Conservation (phyloP, 2,888 invertebrate genomes). For the Scrobipalpa atriplicella region DNA sequence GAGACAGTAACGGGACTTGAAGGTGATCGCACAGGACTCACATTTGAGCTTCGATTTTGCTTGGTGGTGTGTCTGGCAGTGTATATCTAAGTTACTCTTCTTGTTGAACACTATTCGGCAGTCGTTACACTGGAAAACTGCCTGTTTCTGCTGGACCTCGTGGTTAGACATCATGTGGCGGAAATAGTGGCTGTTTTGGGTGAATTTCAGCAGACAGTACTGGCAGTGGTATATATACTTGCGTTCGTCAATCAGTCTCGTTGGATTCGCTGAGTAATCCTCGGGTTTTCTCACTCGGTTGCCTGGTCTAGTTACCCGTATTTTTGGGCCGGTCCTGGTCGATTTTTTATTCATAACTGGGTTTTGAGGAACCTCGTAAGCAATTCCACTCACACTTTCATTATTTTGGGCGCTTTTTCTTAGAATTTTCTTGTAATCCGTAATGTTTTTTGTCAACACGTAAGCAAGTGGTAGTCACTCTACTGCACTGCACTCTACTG, state of each 20-base stretch:
- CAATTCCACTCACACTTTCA: slow-evolving; percentile 34
- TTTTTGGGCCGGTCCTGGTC: slow-evolving; percentile 65
- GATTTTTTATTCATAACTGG: slow-evolving; percentile 73
- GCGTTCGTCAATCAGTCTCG: slow-evolving; percentile 50
- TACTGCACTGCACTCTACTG: not conserved
- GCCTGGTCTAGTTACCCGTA: slow-evolving; percentile 65
- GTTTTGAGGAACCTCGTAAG: slow-evolving; percentile 34
- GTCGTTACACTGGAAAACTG: slow-evolving; percentile 69
- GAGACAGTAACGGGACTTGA: slow-evolving; percentile 73
- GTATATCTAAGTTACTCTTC: slow-evolving; percentile 63
- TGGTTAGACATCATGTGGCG: slow-evolving; percentile 77
- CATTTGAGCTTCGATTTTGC: slow-evolving; percentile 68
- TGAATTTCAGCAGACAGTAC: slow-evolving; percentile 70
- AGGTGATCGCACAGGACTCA: slow-evolving; percentile 70
- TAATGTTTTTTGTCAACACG: slow-evolving; percentile 45
- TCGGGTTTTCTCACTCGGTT: slow-evolving; percentile 55
- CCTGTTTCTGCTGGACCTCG: slow-evolving; percentile 63
- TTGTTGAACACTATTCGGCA: slow-evolving; percentile 70
- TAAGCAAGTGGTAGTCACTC: slow-evolving; percentile 47
- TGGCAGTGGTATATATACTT: slow-evolving; percentile 70
- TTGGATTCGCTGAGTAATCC: slow-evolving; percentile 39
- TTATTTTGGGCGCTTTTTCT: slow-evolving; percentile 27
- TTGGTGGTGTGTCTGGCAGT: slow-evolving; percentile 70
- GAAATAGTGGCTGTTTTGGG: slow-evolving; percentile 73
- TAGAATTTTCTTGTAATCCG: not conserved